These are phyloP conservation scores for Acanthosepion lycidas DNA, from an alignment of 2,888 invertebrate species.

Conservation along the genomic window DNA sequence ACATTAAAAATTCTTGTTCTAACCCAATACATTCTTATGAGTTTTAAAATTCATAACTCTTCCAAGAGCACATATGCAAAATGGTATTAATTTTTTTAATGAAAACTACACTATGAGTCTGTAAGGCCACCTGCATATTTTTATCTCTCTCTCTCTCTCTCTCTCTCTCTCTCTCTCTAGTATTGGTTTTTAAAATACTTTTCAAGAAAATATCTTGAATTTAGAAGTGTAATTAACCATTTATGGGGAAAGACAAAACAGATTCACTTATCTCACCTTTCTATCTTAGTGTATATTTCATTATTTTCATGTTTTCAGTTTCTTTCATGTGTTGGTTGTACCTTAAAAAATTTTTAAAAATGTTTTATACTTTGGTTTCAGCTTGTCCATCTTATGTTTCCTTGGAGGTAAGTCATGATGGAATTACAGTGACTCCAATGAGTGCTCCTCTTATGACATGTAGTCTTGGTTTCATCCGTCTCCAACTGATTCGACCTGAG, in stretches of 20 bases:
- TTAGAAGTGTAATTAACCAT: background rate
- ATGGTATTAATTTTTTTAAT: too few species aligned
- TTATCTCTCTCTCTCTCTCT: background rate
- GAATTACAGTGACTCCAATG: constrained; percentile 85
- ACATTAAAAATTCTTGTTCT: too few species aligned
- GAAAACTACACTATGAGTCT: too few species aligned
- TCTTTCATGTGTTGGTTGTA: background rate
- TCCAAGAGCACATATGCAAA: too few species aligned
- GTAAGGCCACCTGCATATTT: too few species aligned
- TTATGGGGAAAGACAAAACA: background rate
- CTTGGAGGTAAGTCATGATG: constrained; percentile 88
- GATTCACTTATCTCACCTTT: too few species aligned
- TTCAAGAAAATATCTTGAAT: background rate
- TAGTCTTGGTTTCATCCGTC: constrained; percentile 86
- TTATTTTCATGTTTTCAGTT: background rate
- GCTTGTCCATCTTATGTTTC: constrained; percentile 90
- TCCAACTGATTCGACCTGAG: constrained; percentile 87
- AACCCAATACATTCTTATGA: too few species aligned
- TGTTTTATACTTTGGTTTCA: constrained; percentile 67
- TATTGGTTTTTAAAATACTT: background rate
- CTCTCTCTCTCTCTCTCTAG: background rate
- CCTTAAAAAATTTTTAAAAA: background rate
- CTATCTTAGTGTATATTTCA: too few species aligned
- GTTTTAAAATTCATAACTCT: too few species aligned
- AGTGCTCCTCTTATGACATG: constrained; percentile 90